phyloP scores from a whole-genome alignment of 2,797 vertebrate genomes.

The Dallia pectoralis region DNA sequence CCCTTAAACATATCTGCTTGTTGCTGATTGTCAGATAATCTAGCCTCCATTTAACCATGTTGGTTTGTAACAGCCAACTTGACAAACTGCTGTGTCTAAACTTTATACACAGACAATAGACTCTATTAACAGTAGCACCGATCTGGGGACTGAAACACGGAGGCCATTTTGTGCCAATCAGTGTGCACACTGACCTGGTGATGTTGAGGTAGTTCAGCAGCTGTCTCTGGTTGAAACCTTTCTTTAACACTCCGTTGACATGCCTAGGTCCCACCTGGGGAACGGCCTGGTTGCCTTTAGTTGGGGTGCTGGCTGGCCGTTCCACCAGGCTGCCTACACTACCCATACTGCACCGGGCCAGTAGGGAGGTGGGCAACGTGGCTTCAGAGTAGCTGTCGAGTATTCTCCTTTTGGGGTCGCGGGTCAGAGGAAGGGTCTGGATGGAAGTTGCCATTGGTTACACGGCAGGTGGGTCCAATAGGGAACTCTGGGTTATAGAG shows the following conservation, averaged over 20 bases:
- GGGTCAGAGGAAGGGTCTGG: slow-evolving; percentile 84
- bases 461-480: slow-evolving; percentile 60
- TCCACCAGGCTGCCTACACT: slow-evolving; percentile 97
- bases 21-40: too few relatives aligned
- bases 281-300: slow-evolving; percentile 75
- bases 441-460: slow-evolving; percentile 94
- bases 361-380: slow-evolving; percentile 60
- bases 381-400: slow-evolving; percentile 64
- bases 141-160: neutral
- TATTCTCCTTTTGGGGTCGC: slow-evolving; percentile 77
- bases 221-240: slow-evolving; percentile 90
- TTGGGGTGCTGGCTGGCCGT: slow-evolving; percentile 83
- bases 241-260: slow-evolving; percentile 85
- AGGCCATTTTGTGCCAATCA: neutral
- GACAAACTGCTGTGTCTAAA: neutral
- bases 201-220: slow-evolving; percentile 93
- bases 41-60: neutral
- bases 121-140: neutral
- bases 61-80: neutral
- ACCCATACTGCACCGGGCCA: slow-evolving; percentile 83
- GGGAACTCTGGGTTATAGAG: slow-evolving; percentile 72
- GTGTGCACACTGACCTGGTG: slow-evolving; percentile 62
- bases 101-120: neutral
- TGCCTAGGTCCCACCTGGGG: slow-evolving; percentile 83
- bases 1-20: neutral